Percentiles rank a stretch among this genome's conserved stretches.
Conservation (phyloP, 2,888 invertebrate genomes). For the Mycalesis mineus region DNA sequence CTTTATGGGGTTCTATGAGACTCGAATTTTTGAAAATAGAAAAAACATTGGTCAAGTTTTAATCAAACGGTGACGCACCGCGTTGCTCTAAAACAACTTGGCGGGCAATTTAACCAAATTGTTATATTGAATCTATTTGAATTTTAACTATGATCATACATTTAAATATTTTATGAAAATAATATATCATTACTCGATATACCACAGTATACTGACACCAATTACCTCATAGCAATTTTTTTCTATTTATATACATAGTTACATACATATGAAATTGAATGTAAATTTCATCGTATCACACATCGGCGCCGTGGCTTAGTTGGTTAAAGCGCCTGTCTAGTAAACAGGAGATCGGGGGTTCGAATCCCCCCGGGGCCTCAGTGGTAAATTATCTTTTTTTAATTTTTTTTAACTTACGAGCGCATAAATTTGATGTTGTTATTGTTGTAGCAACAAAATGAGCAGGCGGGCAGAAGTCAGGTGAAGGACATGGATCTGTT, state of each 20-base stretch:
- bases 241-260: not conserved
- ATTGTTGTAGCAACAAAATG: slow-evolving; percentile 73
- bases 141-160: no score
- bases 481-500: slow-evolving; percentile 64
- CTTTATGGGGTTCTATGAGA: no score
- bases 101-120: no score
- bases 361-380: slow-evolving; percentile 78
- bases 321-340: slow-evolving; percentile 79
- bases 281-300: slow-evolving; percentile 34
- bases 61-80: no score
- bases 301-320: slow-evolving; percentile 77
- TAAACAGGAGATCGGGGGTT: slow-evolving; percentile 79
- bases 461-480: slow-evolving; percentile 72
- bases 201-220: no score
- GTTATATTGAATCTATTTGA: no score
- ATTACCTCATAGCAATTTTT: no score
- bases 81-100: no score
- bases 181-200: no score
- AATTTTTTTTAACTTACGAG: slow-evolving; percentile 64
- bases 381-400: slow-evolving; percentile 7
- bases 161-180: no score
- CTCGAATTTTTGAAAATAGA: no score
- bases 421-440: slow-evolving; percentile 74
- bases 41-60: no score
- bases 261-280: slow-evolving; percentile 18